phyloP scores from a whole-genome alignment of 2,888 invertebrate genomes.

The Caenorhabditis becei region DNA sequence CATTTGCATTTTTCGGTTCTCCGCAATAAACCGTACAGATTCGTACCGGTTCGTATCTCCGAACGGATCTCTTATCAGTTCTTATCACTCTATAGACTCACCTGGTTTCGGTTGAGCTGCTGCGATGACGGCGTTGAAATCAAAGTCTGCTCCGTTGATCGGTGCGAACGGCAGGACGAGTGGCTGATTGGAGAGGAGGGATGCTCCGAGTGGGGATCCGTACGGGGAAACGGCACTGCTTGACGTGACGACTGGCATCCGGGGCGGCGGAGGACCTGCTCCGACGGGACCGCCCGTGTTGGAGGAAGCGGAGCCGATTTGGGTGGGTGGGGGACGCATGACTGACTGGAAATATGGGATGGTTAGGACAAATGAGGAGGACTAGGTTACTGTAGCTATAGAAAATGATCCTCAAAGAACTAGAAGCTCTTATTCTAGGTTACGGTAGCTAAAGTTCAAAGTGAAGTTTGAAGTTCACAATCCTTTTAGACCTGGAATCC shows the following conservation, averaged over 20 bases:
- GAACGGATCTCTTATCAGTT: neutral
- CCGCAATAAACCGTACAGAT: neutral
- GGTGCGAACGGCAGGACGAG: constrained; percentile 46
- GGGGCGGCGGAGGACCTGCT: constrained; percentile 12
- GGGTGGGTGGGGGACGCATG: constrained; percentile 55
- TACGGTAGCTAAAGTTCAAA: too few relatives aligned
- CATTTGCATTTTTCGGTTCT: neutral
- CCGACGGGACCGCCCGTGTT: constrained; percentile 3
- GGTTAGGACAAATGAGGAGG: too few relatives aligned
- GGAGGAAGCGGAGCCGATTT: constrained; percentile 20
- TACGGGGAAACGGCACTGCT: constrained; percentile 57
- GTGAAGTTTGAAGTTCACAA: too few relatives aligned
- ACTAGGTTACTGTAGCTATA: neutral
- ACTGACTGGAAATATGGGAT: too few relatives aligned
- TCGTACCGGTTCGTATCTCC: too few relatives aligned
- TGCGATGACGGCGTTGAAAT: constrained; percentile 64
- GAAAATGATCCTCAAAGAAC: too few relatives aligned
- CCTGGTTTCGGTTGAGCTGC: constrained; percentile 58
- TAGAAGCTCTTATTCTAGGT: too few relatives aligned
- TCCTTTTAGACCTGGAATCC: too few relatives aligned
- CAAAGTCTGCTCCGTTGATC: constrained; percentile 61
- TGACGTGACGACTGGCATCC: constrained; percentile 39
- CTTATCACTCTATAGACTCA: constrained; percentile 11
- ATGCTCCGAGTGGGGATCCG: constrained; percentile 60
- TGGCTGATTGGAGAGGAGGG: constrained; percentile 39